Evolutionary conservation across 2,113 vertebrate species (phyloP).

Genomic region (Promerops cafer): DNA sequence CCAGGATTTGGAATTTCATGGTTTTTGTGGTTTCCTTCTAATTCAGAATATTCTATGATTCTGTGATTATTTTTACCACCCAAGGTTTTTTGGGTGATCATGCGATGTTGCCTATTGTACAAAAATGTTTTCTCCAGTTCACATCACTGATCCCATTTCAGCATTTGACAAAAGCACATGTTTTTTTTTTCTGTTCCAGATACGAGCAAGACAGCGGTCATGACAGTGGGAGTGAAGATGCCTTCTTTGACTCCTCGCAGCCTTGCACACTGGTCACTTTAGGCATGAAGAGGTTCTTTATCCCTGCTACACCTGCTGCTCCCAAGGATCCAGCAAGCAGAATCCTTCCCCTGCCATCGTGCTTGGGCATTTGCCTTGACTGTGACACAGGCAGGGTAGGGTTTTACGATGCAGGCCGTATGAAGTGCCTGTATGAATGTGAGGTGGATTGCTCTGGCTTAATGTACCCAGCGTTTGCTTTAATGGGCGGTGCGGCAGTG

Average conservation of each 20-base stretch:
- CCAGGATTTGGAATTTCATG: background rate
- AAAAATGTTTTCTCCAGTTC: background rate
- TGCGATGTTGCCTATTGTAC: background rate
- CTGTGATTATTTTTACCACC: background rate
- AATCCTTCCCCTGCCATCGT: slow-evolving; percentile 82
- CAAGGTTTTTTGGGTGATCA: background rate
- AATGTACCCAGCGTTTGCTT: slow-evolving; percentile 92
- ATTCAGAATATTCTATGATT: background rate
- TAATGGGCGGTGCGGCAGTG: slow-evolving; percentile 88
- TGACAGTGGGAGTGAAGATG: slow-evolving; percentile 96
- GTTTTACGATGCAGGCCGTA: slow-evolving; percentile 85
- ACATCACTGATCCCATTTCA: background rate
- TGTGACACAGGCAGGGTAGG: slow-evolving; percentile 85
- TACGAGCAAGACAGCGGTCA: slow-evolving; percentile 97
- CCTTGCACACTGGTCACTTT: slow-evolving; percentile 89
- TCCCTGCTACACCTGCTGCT: slow-evolving; percentile 79
- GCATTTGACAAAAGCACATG: background rate
- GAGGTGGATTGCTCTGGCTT: slow-evolving; percentile 88
- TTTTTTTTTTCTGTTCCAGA: slow-evolving; percentile 58
- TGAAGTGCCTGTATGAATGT: slow-evolving; percentile 91
- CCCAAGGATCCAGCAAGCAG: slow-evolving; percentile 75
- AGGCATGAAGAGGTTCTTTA: slow-evolving; percentile 93
- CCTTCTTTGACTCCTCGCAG: slow-evolving; percentile 84
- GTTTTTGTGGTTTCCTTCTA: background rate
- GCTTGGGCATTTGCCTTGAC: slow-evolving; percentile 90